Evolutionary conservation across 2,113 vertebrate genomes (phyloP), one percentile per base, ranked within the genome.

Genomic region (Anguilla japonica): DNA sequence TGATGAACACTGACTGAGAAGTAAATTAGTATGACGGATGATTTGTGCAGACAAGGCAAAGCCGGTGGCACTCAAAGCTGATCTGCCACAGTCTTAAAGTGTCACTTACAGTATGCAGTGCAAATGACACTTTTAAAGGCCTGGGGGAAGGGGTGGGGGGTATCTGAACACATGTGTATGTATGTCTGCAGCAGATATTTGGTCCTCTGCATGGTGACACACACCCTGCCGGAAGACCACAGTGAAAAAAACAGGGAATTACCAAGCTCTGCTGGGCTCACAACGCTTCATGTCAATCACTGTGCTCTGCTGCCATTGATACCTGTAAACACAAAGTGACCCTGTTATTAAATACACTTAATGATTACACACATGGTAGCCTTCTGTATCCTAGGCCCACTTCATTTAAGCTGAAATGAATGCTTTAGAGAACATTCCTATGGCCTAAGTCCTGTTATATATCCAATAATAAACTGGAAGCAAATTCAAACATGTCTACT

Each of bases 1-100:
- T 83, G 43, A 88, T 46, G 60, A 81, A 56, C 81, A 84, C 80
- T 89, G 75, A 85, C 86, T 83, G 88, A 88, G 79, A 86, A 46
- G 84, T 86, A 79, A 87, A 87, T 89, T 84, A 81, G 83, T 84
- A 82, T 89, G 87, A 71, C 83, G 63, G 82, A 83, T 84, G 84
- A 78, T 80, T 80, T 78, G 79, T 85, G 41, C 80, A 82, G 82
- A 79, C 60, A 75, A 86, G 60, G 81, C 84, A 86, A 34, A 83
- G 84, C 57, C 78, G 81, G 43, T 56, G 43, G 75, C 84, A 86
- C 84, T 85, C 53, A 39, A 57, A 83, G 80, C 71, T 84, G 82
- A 88, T 83, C 88, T 75, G 86, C 80, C 87, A 40, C 84, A 29
- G 82, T 50, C 75, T 84, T 53, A 3, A 20, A 60, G 18, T 15